Conservation (phyloP, 2,888 invertebrate species). For the Phrixothrix hirtus region DNA sequence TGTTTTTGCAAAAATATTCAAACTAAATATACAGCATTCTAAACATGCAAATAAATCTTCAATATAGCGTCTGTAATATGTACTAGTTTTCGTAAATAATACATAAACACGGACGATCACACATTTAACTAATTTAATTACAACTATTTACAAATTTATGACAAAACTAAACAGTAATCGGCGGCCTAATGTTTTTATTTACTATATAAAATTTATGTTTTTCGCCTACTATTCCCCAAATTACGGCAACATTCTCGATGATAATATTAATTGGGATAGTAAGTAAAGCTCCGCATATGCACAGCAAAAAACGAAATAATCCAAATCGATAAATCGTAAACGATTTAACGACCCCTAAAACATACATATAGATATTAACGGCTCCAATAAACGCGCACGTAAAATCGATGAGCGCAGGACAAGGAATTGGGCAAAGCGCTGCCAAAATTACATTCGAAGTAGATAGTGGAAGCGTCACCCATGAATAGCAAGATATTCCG, state of each 20-base stretch:
- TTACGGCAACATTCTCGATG: slow-evolving; percentile 92
- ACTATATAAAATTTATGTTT: slow-evolving; percentile 98
- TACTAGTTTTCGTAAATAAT: slow-evolving; percentile 1
- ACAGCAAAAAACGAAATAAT: slow-evolving; percentile 73
- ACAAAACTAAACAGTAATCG: slow-evolving; percentile 63
- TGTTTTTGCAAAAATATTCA: too few relatives aligned
- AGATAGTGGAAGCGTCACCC: slow-evolving; percentile 92
- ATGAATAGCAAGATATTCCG: slow-evolving; percentile 89
- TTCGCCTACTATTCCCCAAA: slow-evolving; percentile 92
- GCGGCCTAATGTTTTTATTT: slow-evolving; percentile 82
- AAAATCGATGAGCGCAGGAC: slow-evolving; percentile 81
- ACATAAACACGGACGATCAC: slow-evolving; percentile 17
- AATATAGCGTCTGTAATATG: not conserved
- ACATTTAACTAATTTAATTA: slow-evolving; percentile 10
- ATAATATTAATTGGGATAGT: slow-evolving; percentile 93
- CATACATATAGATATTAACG: slow-evolving; percentile 96
- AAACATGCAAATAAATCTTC: too few relatives aligned
- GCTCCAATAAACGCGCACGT: slow-evolving; percentile 90
- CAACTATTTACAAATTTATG: slow-evolving; percentile 12
- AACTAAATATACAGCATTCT: too few relatives aligned
- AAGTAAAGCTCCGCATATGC: slow-evolving; percentile 82
- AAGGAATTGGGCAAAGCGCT: slow-evolving; percentile 83
- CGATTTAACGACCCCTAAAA: slow-evolving; percentile 96
- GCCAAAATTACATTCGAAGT: slow-evolving; percentile 88
- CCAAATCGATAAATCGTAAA: slow-evolving; percentile 90